Evolutionary conservation across 2,797 vertebrate genomes (phyloP).

Genomic region (Enteromius thamalakanensis): DNA sequence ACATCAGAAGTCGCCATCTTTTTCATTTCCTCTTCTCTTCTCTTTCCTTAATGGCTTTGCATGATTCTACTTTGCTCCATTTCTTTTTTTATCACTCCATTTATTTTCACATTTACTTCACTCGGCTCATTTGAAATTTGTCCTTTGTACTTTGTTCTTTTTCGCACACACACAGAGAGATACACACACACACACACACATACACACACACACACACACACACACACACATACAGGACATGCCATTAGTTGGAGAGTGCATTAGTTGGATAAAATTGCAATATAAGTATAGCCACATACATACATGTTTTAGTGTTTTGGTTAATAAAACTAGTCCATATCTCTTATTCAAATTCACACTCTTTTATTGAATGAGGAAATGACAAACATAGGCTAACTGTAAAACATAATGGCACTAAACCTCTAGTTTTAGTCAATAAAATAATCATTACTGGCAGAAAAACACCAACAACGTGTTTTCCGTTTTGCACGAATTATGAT

Average conservation of each 20-base stretch:
- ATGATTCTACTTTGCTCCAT: slow-evolving; percentile 15
- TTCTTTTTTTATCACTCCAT: slow-evolving; percentile 31
- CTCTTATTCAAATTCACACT: not conserved
- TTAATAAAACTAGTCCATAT: not conserved
- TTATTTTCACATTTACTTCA: slow-evolving; percentile 38
- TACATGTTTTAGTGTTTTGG: not conserved
- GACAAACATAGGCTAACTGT: not conserved
- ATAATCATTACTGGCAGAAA: not conserved
- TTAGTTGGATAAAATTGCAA: not conserved
- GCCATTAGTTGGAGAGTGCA: slow-evolving; percentile 18
- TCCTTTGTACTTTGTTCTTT: slow-evolving; percentile 9
- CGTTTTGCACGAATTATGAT: not conserved
- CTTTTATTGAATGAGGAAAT: not conserved
- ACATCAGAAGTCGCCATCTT: slow-evolving; percentile 11
- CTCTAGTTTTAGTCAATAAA: not conserved
- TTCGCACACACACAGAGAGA: not conserved
- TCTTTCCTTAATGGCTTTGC: slow-evolving; percentile 34
- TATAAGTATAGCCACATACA: not conserved
- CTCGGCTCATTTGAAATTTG: slow-evolving; percentile 29
- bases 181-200: not conserved
- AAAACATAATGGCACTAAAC: not conserved
- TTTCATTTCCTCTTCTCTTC: slow-evolving; percentile 22
- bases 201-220: not conserved
- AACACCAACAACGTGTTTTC: not conserved
- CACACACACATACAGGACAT: not conserved